These are phyloP conservation scores for Orientallactaga sibirica DNA, from an alignment of 2,797 vertebrate genomes.

Conservation along the genomic window DNA sequence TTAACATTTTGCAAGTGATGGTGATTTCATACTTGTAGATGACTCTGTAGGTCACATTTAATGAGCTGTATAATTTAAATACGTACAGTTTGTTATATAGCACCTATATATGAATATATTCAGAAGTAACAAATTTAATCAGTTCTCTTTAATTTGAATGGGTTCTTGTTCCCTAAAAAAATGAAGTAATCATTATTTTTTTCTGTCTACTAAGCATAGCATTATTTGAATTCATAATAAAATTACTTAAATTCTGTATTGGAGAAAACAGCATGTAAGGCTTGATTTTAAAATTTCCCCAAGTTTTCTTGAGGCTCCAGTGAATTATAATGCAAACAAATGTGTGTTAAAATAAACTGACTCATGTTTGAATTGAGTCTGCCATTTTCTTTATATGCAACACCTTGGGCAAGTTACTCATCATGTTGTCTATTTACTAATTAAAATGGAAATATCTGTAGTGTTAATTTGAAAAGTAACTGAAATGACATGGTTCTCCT, in stretches of 20 bases:
- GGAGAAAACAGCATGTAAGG: background rate
- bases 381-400: background rate
- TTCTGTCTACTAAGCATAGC: slow-evolving; percentile 1
- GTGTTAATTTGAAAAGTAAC: slow-evolving; percentile 8
- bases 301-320: background rate
- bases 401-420: background rate
- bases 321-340: slow-evolving; percentile 5
- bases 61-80: slow-evolving; percentile 17
- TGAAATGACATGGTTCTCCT: background rate
- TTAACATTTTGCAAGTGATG: background rate
- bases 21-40: background rate
- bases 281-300: slow-evolving; percentile 35
- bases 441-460: slow-evolving; percentile 39
- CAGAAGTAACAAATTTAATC: slow-evolving; percentile 18
- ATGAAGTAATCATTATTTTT: background rate
- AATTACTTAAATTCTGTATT: slow-evolving; percentile 21
- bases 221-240: slow-evolving; percentile 2
- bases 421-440: background rate
- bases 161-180: background rate
- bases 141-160: slow-evolving; percentile 22
- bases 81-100: slow-evolving; percentile 1
- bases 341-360: background rate
- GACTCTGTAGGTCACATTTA: background rate
- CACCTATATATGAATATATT: background rate
- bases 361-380: slow-evolving; percentile 26